Percentiles rank a stretch among this genome's conserved stretches.
These are phyloP conservation scores for Neotoma lepida DNA, from an alignment of 2,113 vertebrate genomes.

Conservation along the genomic window DNA sequence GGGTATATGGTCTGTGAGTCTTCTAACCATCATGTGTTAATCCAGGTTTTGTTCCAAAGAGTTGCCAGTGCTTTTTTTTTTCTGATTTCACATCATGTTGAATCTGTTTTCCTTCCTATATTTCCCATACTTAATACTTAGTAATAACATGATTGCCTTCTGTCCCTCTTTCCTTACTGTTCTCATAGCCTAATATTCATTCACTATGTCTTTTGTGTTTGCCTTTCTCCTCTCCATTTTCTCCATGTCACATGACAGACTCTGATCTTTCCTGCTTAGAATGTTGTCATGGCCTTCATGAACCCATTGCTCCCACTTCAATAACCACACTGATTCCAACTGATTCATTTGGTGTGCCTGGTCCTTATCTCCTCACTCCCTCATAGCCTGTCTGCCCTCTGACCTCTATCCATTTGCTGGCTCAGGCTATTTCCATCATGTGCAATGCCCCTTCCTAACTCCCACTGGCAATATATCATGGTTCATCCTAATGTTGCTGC, in stretches of 20 bases:
- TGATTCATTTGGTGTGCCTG: background rate
- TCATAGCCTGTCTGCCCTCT: background rate
- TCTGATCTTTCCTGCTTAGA: background rate
- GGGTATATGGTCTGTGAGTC: background rate
- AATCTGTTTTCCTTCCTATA: background rate
- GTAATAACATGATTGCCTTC: background rate
- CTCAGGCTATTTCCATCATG: background rate
- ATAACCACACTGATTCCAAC: background rate
- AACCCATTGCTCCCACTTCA: background rate
- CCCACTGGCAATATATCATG: background rate
- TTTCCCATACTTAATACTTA: background rate
- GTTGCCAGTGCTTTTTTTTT: slow-evolving; percentile 4
- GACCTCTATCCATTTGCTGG: background rate
- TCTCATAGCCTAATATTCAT: background rate
- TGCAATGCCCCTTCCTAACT: background rate
- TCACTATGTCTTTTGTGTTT: background rate
- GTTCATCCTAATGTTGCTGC: background rate
- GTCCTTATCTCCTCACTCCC: background rate
- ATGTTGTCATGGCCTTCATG: background rate
- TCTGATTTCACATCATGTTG: background rate
- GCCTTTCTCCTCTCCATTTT: background rate
- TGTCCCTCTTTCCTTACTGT: background rate
- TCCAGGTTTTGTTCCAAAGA: slow-evolving; percentile 57
- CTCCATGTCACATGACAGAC: background rate
- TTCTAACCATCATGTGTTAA: slow-evolving; percentile 47